Evolutionary conservation across 1,140 invertebrate species (phyloP), one percentile per base, ranked within the genome.

Genomic region (Drosophila funebris): DNA sequence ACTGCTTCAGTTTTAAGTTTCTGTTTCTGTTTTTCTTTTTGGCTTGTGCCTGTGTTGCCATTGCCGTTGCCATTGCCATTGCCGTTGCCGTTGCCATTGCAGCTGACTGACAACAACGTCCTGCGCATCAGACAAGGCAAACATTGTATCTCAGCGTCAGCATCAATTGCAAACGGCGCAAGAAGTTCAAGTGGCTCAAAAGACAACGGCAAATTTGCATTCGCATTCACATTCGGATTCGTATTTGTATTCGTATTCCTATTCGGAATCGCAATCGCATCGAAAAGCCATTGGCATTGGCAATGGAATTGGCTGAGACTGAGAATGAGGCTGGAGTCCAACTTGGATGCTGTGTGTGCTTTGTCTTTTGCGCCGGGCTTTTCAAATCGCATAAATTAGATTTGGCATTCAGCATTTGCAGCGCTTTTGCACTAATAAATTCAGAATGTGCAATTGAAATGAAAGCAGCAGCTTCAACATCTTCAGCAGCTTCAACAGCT

Each of bases 171-270:
- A 68, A 68, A 13, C 54, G 31, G 43, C 43, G 44, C 36, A 76
- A 73, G 61, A 56, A 63, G 67, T 63, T 70, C 58, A 70, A 70
- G 58, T 70, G 46, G 37, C 53, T 57, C 13, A 13, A 33, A 39
- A 44, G 62, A 69, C 68, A 80, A 73, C 44, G 50, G 22, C 48
- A 78, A 80, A 84, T 84, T 85, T 87, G 77, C 82, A 85, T 85
- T 82, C 37, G 37, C 24, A 62, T 44, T 53, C 44, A 48, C 48
- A 53, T 22, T 48, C 53, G 56, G 73, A 77, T 61, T 61, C 41
- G 43, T 36, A 53, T 53, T 31, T 29, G 11, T 9, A 31, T 9
- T 53, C 22, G 24, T 4, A 50, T 24, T 48, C 22, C n/a, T 14
- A 18, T 27, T 52, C 16, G n/a, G 29, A 16, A 20, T 46, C 22